Percentiles rank a stretch among this genome's conserved stretches.
Conservation (phyloP, 1,140 invertebrate species). For the Colletes latitarsis region DNA sequence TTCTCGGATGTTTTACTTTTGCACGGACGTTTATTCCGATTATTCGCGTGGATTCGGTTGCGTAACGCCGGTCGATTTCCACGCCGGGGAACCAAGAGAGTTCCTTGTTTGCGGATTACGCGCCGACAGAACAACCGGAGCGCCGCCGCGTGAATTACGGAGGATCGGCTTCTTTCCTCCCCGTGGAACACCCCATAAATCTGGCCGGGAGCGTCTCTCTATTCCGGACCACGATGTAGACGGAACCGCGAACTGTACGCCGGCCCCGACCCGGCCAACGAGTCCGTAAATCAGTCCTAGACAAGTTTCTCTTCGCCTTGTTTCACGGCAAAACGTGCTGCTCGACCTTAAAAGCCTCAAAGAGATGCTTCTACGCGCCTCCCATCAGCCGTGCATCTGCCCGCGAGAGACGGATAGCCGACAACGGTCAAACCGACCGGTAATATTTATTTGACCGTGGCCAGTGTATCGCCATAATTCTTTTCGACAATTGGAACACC, state of each 20-base stretch:
- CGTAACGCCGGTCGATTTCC: too few species aligned
- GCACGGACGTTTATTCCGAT: constrained; percentile 8
- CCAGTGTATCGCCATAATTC: constrained; percentile 9
- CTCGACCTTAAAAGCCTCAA: constrained; percentile 62
- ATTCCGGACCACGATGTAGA: constrained; percentile 58
- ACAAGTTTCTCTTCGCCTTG: constrained; percentile 69
- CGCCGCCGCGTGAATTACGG: constrained; percentile 67
- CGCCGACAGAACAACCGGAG: constrained; percentile 52
- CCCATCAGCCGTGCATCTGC: background rate
- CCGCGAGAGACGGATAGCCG: constrained; percentile 32
- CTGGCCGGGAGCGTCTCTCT: constrained; percentile 59
- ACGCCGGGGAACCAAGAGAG: constrained; percentile 5
- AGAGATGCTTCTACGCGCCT: constrained; percentile 7
- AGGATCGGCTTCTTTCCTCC: constrained; percentile 48
- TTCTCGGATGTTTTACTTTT: background rate
- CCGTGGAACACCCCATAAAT: constrained; percentile 76
- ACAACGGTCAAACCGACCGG: constrained; percentile 20
- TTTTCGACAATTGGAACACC: background rate
- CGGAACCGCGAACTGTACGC: constrained; percentile 62
- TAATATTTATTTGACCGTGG: constrained; percentile 26
- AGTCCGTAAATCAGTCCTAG: constrained; percentile 76
- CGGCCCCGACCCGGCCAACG: constrained; percentile 61
- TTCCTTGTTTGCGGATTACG: constrained; percentile 57
- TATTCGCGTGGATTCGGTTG: background rate
- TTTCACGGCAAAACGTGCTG: constrained; percentile 60